These are phyloP conservation scores for Troglohyphantes excavatus DNA, from an alignment of 2,888 invertebrate species.

Conservation along the genomic window DNA sequence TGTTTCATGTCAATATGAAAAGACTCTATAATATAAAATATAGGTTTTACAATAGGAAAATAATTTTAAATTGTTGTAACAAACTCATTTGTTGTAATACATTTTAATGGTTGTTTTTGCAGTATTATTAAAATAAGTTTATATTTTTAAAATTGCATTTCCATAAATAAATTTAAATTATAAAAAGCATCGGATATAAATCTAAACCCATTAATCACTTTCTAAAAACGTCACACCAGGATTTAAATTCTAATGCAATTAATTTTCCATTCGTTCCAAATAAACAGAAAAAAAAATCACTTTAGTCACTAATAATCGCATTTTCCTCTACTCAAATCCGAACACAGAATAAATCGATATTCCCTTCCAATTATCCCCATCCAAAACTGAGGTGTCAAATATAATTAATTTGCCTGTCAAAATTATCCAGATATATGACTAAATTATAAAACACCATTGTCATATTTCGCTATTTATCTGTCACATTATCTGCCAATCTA, in stretches of 20 bases:
- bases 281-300: conserved; percentile 11
- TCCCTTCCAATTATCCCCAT: conserved; percentile 1
- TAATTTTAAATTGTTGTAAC: no score
- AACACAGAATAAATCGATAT: conserved; percentile 17
- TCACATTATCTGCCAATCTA: conserved; percentile 50
- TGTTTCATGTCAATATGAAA: no score
- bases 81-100: no score
- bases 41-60: no score
- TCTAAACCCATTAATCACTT: no score
- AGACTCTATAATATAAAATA: no score
- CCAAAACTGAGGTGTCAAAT: conserved; percentile 18
- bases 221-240: not conserved
- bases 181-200: no score
- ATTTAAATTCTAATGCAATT: not conserved
- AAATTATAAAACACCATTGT: conserved; percentile 54
- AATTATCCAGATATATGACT: conserved; percentile 61
- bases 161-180: no score
- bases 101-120: no score
- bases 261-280: not conserved
- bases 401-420: conserved; percentile 57
- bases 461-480: conserved; percentile 58
- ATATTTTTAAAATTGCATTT: no score
- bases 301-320: not conserved
- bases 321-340: conserved; percentile 13
- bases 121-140: no score